Evolutionary conservation across 2,113 vertebrate species (phyloP).

Genomic region (Siniperca chuatsi): DNA sequence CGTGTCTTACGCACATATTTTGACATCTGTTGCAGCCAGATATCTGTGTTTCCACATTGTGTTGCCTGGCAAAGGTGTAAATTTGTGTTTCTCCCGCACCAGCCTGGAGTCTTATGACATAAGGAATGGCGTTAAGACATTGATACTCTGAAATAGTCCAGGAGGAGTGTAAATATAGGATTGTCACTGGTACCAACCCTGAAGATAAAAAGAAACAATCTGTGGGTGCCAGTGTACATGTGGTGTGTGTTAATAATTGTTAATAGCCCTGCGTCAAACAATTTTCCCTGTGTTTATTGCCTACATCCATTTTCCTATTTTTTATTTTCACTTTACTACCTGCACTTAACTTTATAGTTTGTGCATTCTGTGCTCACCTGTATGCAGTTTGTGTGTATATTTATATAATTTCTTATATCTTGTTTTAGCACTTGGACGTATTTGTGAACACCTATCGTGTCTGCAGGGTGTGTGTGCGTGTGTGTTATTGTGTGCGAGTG

Average conservation of each 20-base stretch:
- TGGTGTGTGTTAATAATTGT: neutral
- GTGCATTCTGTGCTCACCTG: neutral
- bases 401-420: neutral
- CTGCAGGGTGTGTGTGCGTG: slow-evolving; percentile 8
- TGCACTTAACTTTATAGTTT: neutral
- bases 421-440: slow-evolving; percentile 15
- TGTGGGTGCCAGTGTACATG: neutral
- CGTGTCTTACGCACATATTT: neutral
- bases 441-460: neutral
- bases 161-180: slow-evolving; percentile 69
- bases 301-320: neutral
- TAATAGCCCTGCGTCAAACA: slow-evolving; percentile 10
- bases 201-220: slow-evolving; percentile 27
- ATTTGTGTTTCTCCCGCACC: slow-evolving; percentile 20
- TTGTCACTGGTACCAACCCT: slow-evolving; percentile 28
- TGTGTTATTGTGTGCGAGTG: slow-evolving; percentile 9
- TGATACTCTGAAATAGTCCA: slow-evolving; percentile 27
- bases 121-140: slow-evolving; percentile 62
- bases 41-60: slow-evolving; percentile 15
- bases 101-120: slow-evolving; percentile 47
- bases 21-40: neutral
- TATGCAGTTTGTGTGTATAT: neutral
- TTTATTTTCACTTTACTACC: neutral
- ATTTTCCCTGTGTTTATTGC: neutral
- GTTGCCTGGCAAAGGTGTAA: slow-evolving; percentile 25